A percentile compares a stretch with the other conserved stretches of the same genome.
Conservation (phyloP, 2,113 vertebrate species). For the Pseudolaguvia tuberculata region DNA sequence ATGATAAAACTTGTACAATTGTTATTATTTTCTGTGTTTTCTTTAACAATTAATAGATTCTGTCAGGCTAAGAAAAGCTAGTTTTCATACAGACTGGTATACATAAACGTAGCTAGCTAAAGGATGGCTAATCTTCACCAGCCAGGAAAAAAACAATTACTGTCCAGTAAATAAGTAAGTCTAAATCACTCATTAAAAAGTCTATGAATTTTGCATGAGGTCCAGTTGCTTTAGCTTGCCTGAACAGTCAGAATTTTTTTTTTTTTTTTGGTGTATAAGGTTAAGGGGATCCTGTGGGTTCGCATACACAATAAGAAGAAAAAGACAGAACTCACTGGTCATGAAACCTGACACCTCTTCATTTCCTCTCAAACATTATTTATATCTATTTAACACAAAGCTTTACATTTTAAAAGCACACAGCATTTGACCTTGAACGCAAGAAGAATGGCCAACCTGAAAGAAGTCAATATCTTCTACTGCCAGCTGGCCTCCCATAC, state of each 20-base stretch:
- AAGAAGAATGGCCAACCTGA: constrained; percentile 22
- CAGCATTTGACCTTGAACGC: constrained; percentile 28
- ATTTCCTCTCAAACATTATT: constrained; percentile 20
- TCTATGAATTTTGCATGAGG: constrained; percentile 22
- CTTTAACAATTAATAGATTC: too few species aligned
- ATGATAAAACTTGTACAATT: constrained; percentile 51
- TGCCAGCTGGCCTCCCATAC: constrained; percentile 26
- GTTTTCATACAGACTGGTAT: constrained; percentile 15
- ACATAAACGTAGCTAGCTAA: not conserved
- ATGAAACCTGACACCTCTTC: constrained; percentile 20
- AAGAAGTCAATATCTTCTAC: constrained; percentile 18
- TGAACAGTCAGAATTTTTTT: constrained; percentile 43
- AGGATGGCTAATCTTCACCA: not conserved
- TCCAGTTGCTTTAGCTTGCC: constrained; percentile 27
- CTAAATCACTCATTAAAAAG: constrained; percentile 17
- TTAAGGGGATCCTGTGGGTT: constrained; percentile 22
- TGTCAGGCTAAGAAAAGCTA: too few species aligned
- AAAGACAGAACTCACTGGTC: constrained; percentile 28
- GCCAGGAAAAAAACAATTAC: not conserved
- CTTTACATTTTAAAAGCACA: constrained; percentile 36
- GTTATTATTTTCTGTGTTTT: constrained; percentile 52
- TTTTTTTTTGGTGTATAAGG: constrained; percentile 14
- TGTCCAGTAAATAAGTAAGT: constrained; percentile 4
- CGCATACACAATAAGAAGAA: constrained; percentile 11
- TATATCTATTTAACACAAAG: constrained; percentile 25